Conservation (phyloP, 1,140 invertebrate species). For the Ips typographus region DNA sequence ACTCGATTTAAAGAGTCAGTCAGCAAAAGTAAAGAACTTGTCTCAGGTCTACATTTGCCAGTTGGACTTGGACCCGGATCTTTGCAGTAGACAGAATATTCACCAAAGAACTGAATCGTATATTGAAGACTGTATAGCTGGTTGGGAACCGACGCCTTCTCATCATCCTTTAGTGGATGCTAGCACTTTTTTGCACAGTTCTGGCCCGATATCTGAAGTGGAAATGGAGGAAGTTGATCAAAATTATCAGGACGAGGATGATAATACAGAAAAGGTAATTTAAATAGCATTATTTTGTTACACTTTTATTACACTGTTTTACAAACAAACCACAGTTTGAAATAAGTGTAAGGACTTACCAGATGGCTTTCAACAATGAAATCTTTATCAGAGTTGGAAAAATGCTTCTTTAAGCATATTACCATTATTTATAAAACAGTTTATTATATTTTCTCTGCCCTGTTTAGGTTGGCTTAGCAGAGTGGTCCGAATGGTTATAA, state of each 20-base stretch:
- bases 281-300: too few relatives aligned
- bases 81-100: slow-evolving; percentile 80
- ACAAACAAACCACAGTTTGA: too few relatives aligned
- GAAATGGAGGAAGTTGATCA: slow-evolving; percentile 62
- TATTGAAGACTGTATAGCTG: slow-evolving; percentile 72
- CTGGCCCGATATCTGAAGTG: slow-evolving; percentile 59
- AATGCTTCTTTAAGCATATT: too few relatives aligned
- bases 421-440: too few relatives aligned
- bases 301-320: too few relatives aligned
- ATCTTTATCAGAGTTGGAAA: too few relatives aligned
- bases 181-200: slow-evolving; percentile 78
- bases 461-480: too few relatives aligned
- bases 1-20: slow-evolving; percentile 9
- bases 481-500: too few relatives aligned
- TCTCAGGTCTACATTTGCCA: slow-evolving; percentile 85
- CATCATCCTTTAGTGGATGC: slow-evolving; percentile 73
- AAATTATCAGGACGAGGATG: slow-evolving; percentile 53
- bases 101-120: slow-evolving; percentile 79
- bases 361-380: too few relatives aligned
- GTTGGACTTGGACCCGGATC: slow-evolving; percentile 76
- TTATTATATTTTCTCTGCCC: too few relatives aligned
- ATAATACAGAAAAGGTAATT: slow-evolving; percentile 33
- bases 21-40: not conserved
- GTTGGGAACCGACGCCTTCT: slow-evolving; percentile 78
- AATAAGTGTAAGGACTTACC: too few relatives aligned